These are phyloP conservation scores for Acrocephalus arundinaceus DNA, from an alignment of 2,113 vertebrate species.

Conservation along the genomic window DNA sequence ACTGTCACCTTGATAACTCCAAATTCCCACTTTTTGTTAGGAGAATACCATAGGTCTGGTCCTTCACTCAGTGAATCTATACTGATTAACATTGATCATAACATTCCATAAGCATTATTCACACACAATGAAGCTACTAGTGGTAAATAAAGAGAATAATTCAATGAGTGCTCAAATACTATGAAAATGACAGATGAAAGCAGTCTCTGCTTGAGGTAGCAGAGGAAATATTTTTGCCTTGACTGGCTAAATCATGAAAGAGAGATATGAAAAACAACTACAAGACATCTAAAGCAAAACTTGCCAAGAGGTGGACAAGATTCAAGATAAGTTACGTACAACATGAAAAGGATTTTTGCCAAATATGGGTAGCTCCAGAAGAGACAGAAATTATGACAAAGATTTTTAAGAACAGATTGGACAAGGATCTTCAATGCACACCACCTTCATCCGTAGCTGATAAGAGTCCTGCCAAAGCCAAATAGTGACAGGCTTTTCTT, in stretches of 20 bases:
- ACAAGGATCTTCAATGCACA: constrained; percentile 31
- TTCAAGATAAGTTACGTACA: constrained; percentile 20
- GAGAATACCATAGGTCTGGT: not conserved
- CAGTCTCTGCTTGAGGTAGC: not conserved
- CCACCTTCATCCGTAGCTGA: not conserved
- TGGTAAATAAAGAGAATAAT: constrained; percentile 2
- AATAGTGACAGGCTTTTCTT: constrained; percentile 17
- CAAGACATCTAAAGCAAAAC: not conserved
- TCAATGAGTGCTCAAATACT: not conserved
- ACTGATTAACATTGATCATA: not conserved
- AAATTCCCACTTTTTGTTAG: not conserved
- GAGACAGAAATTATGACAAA: not conserved
- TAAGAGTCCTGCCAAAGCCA: constrained; percentile 26
- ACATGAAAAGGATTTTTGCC: not conserved
- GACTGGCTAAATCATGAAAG: not conserved
- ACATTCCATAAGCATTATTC: not conserved
- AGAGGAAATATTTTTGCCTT: constrained; percentile 28
- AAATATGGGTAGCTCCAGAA: not conserved
- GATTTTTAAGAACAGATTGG: constrained; percentile 28
- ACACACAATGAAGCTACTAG: not conserved
- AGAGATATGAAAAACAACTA: not conserved
- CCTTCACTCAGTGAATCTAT: not conserved
- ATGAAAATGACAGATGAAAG: constrained; percentile 4
- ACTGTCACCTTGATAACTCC: not conserved
- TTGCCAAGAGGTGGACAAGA: constrained; percentile 44